Percentiles rank a stretch among this genome's conserved stretches.
phyloP scores from a whole-genome alignment of 2,797 vertebrate species.

The Catostomus latipinnis region DNA sequence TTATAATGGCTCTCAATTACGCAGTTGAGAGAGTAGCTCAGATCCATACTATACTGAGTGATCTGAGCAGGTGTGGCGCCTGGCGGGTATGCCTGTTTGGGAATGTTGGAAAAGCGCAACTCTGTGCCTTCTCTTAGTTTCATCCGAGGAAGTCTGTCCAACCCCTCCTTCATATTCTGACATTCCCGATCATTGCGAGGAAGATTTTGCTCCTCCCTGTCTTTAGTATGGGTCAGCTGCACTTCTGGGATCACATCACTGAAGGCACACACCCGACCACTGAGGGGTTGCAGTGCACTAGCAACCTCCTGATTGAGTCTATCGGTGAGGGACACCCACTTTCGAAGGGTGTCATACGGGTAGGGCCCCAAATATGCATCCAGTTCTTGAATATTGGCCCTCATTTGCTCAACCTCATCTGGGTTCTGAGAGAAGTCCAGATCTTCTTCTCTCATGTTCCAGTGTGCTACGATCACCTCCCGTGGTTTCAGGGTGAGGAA shows the following conservation, averaged over 20 bases:
- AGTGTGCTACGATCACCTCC: conserved; percentile 83
- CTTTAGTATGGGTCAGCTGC: conserved; percentile 81
- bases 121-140: conserved; percentile 87
- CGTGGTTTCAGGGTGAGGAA: conserved; percentile 86
- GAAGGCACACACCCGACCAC: conserved; percentile 87
- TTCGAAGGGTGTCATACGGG: conserved; percentile 88
- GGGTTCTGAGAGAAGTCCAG: conserved; percentile 79
- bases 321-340: conserved; percentile 93
- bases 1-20: conserved; percentile 81
- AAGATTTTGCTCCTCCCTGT: conserved; percentile 80
- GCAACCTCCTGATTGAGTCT: conserved; percentile 81
- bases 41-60: conserved; percentile 91
- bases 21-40: conserved; percentile 87
- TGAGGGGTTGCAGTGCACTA: conserved; percentile 84
- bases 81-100: conserved; percentile 84
- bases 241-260: conserved; percentile 88
- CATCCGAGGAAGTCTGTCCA: conserved; percentile 90
- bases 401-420: conserved; percentile 80
- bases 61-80: conserved; percentile 92
- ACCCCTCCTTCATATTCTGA: conserved; percentile 90
- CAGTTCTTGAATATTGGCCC: conserved; percentile 81
- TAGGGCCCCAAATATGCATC: conserved; percentile 91
- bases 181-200: conserved; percentile 85
- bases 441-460: conserved; percentile 84
- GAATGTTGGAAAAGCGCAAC: conserved; percentile 89